Conservation (phyloP, 1,140 invertebrate species). For the Drosophila murphyi region DNA sequence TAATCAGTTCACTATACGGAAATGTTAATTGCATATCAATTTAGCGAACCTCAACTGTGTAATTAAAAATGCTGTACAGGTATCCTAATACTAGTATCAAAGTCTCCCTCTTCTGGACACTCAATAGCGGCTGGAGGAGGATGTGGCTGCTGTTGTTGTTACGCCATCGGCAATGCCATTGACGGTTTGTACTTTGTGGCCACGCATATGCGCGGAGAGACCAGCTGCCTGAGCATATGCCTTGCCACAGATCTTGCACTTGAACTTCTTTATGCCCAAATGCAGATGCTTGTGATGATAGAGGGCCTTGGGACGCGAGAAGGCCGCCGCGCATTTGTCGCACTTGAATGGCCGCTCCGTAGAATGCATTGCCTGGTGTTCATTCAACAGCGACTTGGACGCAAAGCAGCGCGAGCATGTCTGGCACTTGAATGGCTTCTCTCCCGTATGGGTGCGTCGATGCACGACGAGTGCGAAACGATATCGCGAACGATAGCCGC, state of each 20-base stretch:
- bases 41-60: too few relatives aligned
- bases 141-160: neutral
- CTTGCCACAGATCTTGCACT: slow-evolving; percentile 87
- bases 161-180: slow-evolving; percentile 14
- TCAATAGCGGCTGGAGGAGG: neutral
- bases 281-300: slow-evolving; percentile 93
- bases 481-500: slow-evolving; percentile 69
- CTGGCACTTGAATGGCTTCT: slow-evolving; percentile 92
- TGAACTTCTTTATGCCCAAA: slow-evolving; percentile 92
- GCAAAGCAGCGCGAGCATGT: slow-evolving; percentile 66
- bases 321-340: slow-evolving; percentile 89
- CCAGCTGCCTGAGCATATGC: slow-evolving; percentile 78
- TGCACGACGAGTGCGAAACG: slow-evolving; percentile 96
- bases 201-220: slow-evolving; percentile 76
- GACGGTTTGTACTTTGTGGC: slow-evolving; percentile 58
- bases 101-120: neutral
- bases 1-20: too few relatives aligned
- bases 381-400: slow-evolving; percentile 69
- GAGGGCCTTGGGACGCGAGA: slow-evolving; percentile 93
- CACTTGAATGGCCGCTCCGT: slow-evolving; percentile 92
- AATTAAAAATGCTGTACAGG: neutral
- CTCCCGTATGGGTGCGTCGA: slow-evolving; percentile 96
- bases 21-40: too few relatives aligned
- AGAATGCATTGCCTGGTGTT: slow-evolving; percentile 90
- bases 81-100: neutral